phyloP scores from a whole-genome alignment of 2,113 vertebrate species.

The Ictalurus furcatus region DNA sequence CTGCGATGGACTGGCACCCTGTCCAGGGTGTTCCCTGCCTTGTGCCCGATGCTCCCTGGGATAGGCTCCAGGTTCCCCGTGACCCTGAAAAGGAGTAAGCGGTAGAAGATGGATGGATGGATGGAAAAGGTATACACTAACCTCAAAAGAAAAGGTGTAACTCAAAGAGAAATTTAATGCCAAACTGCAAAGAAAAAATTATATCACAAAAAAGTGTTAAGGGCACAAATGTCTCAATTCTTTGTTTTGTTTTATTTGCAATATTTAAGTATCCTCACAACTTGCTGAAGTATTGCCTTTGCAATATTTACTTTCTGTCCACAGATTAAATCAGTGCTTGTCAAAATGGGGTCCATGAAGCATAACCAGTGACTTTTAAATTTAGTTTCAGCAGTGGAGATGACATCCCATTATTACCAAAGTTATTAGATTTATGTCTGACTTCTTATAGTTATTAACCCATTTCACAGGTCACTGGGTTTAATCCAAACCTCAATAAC shows the following conservation, averaged over 20 bases:
- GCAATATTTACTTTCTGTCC: background rate
- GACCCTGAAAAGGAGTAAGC: too few species aligned
- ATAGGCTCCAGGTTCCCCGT: too few species aligned
- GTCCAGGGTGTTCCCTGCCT: too few species aligned
- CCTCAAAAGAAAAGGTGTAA: too few species aligned
- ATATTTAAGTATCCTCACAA: background rate
- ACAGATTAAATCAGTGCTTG: background rate
- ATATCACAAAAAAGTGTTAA: too few species aligned
- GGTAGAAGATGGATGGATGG: too few species aligned
- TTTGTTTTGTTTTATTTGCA: background rate
- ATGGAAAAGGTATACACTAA: too few species aligned
- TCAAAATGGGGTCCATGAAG: background rate
- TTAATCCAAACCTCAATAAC: background rate
- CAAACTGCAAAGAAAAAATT: background rate
- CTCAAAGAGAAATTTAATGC: too few species aligned
- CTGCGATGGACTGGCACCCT: too few species aligned
- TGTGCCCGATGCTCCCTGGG: too few species aligned
- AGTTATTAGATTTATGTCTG: background rate
- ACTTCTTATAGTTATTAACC: background rate
- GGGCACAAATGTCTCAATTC: too few species aligned
- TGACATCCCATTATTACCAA: background rate
- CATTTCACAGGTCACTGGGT: background rate
- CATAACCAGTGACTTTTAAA: background rate
- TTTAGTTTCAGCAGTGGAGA: background rate
- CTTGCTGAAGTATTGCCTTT: background rate